phyloP scores from a whole-genome alignment of 2,113 vertebrate genomes.

The Daphoenositta chrysoptera region DNA sequence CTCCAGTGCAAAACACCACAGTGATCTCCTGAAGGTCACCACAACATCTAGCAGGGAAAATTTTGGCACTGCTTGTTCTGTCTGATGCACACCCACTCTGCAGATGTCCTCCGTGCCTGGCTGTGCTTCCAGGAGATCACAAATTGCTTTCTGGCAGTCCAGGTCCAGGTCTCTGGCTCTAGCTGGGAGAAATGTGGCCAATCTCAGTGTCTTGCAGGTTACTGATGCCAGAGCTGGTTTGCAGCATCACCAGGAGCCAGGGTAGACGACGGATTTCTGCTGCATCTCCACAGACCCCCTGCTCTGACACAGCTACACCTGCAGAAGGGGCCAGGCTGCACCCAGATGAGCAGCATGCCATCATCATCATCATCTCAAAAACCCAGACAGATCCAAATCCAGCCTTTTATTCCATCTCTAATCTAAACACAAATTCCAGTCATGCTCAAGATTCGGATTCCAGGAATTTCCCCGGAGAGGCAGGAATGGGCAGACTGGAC shows the following conservation, averaged over 20 bases:
- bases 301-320: background rate
- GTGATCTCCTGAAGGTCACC: background rate
- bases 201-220: background rate
- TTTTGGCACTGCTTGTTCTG: accelerated
- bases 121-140: background rate
- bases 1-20: accelerated
- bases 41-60: background rate
- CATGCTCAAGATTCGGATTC: background rate
- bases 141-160: background rate
- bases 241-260: background rate
- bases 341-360: accelerated
- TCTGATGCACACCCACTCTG: background rate
- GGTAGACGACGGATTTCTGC: background rate
- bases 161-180: background rate
- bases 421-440: conserved; percentile 29
- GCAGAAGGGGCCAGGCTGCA: background rate
- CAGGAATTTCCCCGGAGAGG: conserved; percentile 8
- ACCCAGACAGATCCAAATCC: background rate
- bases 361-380: background rate
- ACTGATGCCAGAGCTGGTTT: background rate
- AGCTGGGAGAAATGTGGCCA: background rate
- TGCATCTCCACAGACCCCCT: background rate
- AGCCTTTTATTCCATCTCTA: background rate
- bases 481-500: conserved; percentile 10
- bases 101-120: background rate